Conservation (phyloP, 2,888 invertebrate genomes). For the Pteria penguin region DNA sequence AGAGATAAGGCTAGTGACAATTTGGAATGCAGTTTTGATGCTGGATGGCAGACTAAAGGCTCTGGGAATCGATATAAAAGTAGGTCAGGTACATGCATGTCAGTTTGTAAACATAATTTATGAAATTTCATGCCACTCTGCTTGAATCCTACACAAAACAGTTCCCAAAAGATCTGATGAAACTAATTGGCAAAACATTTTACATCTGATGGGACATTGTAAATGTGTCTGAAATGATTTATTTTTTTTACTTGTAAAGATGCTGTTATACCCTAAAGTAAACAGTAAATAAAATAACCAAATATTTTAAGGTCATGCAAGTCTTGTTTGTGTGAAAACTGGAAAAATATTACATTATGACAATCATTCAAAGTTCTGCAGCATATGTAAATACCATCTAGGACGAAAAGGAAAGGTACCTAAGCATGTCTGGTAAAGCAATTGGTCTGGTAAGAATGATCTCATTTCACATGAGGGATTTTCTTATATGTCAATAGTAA, state of each 20-base stretch:
- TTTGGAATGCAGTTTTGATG: neutral
- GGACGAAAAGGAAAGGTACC: neutral
- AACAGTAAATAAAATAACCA: neutral
- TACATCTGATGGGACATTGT: no score
- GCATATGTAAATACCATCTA: neutral
- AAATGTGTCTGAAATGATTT: no score
- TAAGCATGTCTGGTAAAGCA: neutral
- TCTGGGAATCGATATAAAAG: constrained; percentile 4
- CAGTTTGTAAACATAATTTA: no score
- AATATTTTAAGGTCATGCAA: constrained; percentile 8
- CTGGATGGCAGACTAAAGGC: neutral
- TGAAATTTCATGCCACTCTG: no score
- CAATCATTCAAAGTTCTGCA: neutral
- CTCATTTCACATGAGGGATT: no score
- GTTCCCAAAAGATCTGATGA: no score
- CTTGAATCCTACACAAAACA: no score
- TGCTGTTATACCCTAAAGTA: neutral
- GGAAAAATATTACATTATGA: constrained; percentile 3
- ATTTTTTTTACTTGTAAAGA: neutral
- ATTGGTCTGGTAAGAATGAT: neutral
- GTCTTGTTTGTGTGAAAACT: constrained; percentile 7
- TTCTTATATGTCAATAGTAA: no score
- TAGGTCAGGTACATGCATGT: neutral
- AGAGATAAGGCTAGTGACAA: neutral
- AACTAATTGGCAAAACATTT: no score